Percentiles rank a stretch among this genome's conserved stretches.
phyloP scores from a whole-genome alignment of 1,140 invertebrate genomes.

The Drosophila equinoxialis region DNA sequence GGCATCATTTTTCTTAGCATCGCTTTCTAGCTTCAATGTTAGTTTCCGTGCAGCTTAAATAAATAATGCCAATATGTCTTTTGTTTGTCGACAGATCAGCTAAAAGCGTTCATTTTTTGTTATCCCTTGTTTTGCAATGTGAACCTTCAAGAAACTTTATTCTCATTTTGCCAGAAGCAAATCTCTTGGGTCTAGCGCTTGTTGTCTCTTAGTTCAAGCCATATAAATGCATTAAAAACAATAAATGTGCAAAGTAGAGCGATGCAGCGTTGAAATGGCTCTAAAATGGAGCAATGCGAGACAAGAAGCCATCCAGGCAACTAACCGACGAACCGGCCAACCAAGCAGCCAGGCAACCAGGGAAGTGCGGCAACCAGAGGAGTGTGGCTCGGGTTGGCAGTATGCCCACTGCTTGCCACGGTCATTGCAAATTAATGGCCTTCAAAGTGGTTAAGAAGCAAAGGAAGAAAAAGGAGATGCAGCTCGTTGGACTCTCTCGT shows the following conservation, averaged over 20 bases:
- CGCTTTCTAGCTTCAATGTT: constrained; percentile 7
- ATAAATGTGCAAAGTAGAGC: constrained; percentile 57
- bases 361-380: background rate
- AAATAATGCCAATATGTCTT: constrained; percentile 75
- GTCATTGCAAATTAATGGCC: constrained; percentile 78
- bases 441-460: constrained; percentile 69
- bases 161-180: constrained; percentile 38
- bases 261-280: constrained; percentile 40
- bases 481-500: constrained; percentile 49
- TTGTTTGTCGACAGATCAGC: constrained; percentile 42
- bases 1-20: constrained; percentile 52
- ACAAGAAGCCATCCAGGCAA: constrained; percentile 29
- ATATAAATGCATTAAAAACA: constrained; percentile 64
- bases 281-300: constrained; percentile 50
- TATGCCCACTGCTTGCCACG: constrained; percentile 39
- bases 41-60: constrained; percentile 55
- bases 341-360: background rate
- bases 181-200: constrained; percentile 1
- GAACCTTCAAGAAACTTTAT: constrained; percentile 43
- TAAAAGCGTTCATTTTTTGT: background rate
- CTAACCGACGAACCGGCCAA: too few species aligned
- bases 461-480: constrained; percentile 55
- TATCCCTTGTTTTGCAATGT: constrained; percentile 37
- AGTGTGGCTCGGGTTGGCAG: constrained; percentile 36
- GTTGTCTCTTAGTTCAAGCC: constrained; percentile 5